Base-by-base conservation (phyloP, 2,113 vertebrate genomes). In the Misgurnus anguillicaudatus region DNA sequence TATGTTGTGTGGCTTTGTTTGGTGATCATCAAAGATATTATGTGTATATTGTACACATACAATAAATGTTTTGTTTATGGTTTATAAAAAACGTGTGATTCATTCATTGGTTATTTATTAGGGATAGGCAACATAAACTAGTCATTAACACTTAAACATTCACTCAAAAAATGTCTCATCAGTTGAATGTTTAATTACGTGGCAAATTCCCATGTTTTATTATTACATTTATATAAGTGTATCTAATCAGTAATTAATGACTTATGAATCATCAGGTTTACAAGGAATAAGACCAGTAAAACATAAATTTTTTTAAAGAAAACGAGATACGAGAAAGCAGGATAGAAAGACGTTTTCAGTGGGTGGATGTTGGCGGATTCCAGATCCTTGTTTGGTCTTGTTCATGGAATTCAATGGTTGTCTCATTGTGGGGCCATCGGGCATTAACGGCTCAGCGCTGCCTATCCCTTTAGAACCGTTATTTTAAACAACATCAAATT, bases 351-450 rank as follows among this genome's bases (percentile, higher is more conserved):
- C 14, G 6, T 48, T 65, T 66, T 64, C 79, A 86, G 75, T 65
- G 76, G 70, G 73, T 79, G 65, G 62, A 66, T 31, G 82, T 31
- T 48, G 71, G 84, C 9, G 38, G 85, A 93, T 92, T 93, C 91
- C 89, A 89, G 88, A 82, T 84, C 89, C 83, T 82, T 93, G 92
- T 93, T 73, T 62, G 83, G 91, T 93, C 92, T 92, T 93, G 92
- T 92, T 83, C 80, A n/a, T 89, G 87, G 91, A 93, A 89, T 93
- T 91, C 87, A 85, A 80, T 64, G 72, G 41, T 71, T 85, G 82
- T 60, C 79, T 82, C 74, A 84, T 78, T 64, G 47, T 68, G 78
- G 81, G 63, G 57, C 78, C 86, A 79, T 70, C 36, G 36, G 21
- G 60, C 81, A 73, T 80, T 83, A 85, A 82, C 65, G 76, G 80